Evolutionary conservation across 2,888 invertebrate genomes (phyloP).

Genomic region (Tachina grossa): DNA sequence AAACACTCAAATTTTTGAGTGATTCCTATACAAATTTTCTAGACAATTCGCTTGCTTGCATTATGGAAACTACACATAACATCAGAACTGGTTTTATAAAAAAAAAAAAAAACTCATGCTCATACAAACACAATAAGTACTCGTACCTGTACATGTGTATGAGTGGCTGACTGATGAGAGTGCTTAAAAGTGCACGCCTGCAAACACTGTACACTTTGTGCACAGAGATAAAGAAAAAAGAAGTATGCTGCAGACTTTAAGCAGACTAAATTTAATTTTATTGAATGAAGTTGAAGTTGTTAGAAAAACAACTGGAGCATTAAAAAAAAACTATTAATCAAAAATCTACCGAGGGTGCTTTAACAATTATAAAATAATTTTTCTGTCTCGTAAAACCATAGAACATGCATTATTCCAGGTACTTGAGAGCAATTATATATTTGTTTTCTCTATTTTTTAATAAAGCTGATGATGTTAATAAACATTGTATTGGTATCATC

Average conservation of each 20-base stretch:
- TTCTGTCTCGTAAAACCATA: slow-evolving; percentile 10
- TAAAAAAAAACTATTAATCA: slow-evolving; percentile 19
- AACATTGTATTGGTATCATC: no score
- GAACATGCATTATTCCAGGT: background rate
- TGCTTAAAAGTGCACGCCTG: slow-evolving; percentile 16
- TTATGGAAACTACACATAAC: no score
- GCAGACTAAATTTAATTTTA: slow-evolving; percentile 53
- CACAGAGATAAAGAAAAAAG: background rate
- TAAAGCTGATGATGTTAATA: no score
- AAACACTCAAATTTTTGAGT: no score
- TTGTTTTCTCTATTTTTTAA: background rate
- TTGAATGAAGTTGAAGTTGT: slow-evolving; percentile 24
- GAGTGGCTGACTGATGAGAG: background rate
- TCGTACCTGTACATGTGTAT: background rate
- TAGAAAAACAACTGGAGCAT: slow-evolving; percentile 49
- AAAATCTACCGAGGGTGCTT: slow-evolving; percentile 16
- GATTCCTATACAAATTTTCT: no score
- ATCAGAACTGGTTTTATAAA: slow-evolving; percentile 52
- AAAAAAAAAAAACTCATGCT: background rate
- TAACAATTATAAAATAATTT: slow-evolving; percentile 39
- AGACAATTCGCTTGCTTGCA: no score
- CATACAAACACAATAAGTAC: background rate
- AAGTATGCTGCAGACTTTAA: slow-evolving; percentile 34
- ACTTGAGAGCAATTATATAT: background rate
- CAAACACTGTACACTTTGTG: background rate